Conservation (phyloP, 2,797 vertebrate species). For the Sebastes flavidus region DNA sequence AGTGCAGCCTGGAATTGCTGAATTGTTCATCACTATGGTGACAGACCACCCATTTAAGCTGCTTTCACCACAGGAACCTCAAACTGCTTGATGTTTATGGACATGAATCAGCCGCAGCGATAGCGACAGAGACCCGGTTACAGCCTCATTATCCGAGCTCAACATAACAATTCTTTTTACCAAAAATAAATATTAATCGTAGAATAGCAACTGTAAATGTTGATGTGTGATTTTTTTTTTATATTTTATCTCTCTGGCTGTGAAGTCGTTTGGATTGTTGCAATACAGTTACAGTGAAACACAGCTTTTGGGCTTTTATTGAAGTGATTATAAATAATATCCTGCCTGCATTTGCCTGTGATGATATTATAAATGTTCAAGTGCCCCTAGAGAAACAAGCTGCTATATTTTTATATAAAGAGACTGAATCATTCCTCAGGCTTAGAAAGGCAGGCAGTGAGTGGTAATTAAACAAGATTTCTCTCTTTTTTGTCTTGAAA, state of each 20-base stretch:
- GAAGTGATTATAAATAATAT: slow-evolving; percentile 10
- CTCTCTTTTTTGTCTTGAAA: not conserved
- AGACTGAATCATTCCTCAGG: not conserved
- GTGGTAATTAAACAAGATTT: not conserved
- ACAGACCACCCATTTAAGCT: slow-evolving; percentile 29
- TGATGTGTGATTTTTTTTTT: not conserved
- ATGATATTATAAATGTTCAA: not conserved
- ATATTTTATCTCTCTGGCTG: not conserved
- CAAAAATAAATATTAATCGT: no score
- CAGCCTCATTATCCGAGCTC: not conserved
- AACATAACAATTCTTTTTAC: not conserved
- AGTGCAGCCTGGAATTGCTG: slow-evolving; percentile 1
- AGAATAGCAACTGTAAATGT: not conserved
- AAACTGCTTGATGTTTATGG: slow-evolving; percentile 32
- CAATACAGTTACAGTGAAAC: slow-evolving; percentile 18
- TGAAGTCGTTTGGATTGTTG: not conserved
- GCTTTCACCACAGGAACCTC: slow-evolving; percentile 30
- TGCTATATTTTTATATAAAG: not conserved
- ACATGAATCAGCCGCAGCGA: slow-evolving; percentile 18
- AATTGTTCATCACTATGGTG: slow-evolving; percentile 50
- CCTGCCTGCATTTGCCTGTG: not conserved
- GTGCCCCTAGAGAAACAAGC: not conserved
- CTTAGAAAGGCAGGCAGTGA: not conserved
- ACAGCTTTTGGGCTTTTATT: slow-evolving; percentile 7
- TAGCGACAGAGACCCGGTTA: not conserved